Base-by-base conservation (phyloP, 53 echinoderm and acorn worm species). In the Temnopleurus reevesii region DNA sequence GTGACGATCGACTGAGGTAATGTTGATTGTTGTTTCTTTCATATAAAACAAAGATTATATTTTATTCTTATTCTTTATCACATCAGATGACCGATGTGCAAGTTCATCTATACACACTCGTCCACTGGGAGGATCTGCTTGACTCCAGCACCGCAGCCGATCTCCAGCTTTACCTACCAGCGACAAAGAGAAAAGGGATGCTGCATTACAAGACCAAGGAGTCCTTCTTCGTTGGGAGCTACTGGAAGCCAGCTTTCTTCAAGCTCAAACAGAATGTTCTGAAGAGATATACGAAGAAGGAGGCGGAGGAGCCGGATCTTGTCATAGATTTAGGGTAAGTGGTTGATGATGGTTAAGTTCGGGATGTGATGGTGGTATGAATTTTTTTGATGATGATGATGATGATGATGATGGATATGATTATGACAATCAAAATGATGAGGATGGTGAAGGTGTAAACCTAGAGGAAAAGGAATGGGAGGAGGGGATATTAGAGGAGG, bases 61-160 rank as follows among this genome's bases (percentile, higher is more conserved):
- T 60, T 7, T 29, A 60, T 29, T 60, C 60, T 3, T 24, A 56
- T 21, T 4, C 24, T 71, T 17, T 80, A 26, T 17, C 51, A 80
- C 55, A 6, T 23, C 84, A 98, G 98, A 85, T 89, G 56, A 58
- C 91, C 26, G 86, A 86, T 28, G 81, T 93, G 12, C 86, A 88
- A 25, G 77, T 96, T 0, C 92, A 94, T 12, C 95, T 93, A 9
- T 96, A 98, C 90, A 91, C 89, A 46, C 90, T 98, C 36, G 81
- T 98, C 47, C 98, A 98, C 83, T 98, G 98, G 98, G 98, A 98
- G 46, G 98, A 98, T 83, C 82, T 94, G n/a, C 81, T 90, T 1
- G 92, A 96, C 92, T 88, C 91, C 58, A 76, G 71, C 46, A 86
- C 86, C 33, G 93, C 89, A 21, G 92, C 95, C 24, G 95, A 94